Base-by-base conservation (phyloP, 2,888 invertebrate species). In the Microdon myrmicae region DNA sequence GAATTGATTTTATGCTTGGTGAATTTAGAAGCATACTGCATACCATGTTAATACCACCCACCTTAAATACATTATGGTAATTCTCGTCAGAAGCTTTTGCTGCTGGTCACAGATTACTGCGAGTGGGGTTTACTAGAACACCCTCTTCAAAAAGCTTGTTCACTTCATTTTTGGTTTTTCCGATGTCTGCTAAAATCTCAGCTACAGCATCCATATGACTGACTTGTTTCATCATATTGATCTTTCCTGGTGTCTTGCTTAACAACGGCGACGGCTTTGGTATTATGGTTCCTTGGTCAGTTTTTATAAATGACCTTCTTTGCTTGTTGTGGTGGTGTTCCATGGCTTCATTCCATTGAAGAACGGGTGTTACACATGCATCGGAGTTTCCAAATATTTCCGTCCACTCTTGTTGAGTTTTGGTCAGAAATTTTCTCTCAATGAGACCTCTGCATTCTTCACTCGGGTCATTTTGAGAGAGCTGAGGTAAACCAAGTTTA, bases 301-400 rank as follows among this genome's bases (percentile, higher is more conserved):
- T 77, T 66, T 80, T 79, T 31, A 79, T 76, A 77, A 92, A 94
- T 28, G 85, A 82, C 1, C 84, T 74, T 47, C 87, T 82, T 20
- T 81, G 78, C n/a, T 73, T 74, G 75, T 94, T 90, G 73, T 94
- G 94, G 20, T 81, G 79, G 79, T 92, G 85, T 31, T 81, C 69
- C 32, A 87, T 82, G 1, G 90, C 92, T 69, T 89, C 85, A 7
- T 88, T 81, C 64, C 90, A 78, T 16, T 89, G 84, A 53, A 98
- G 76, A 16, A 99, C 90, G 0, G 98, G 97, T 43, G 92, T 91
- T 0, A 96, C 95, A 81, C 98, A 99, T 7, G 96, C 96, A 82
- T 99, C 97, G 4, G 85, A 77, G 8, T 85, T 82, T 73, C 90
- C 87, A 81, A 94, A 95, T 71, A 93, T 85, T 58, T 82, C 68